Base-by-base conservation (phyloP, 2,888 invertebrate species). In the Agrotis ipsilon region DNA sequence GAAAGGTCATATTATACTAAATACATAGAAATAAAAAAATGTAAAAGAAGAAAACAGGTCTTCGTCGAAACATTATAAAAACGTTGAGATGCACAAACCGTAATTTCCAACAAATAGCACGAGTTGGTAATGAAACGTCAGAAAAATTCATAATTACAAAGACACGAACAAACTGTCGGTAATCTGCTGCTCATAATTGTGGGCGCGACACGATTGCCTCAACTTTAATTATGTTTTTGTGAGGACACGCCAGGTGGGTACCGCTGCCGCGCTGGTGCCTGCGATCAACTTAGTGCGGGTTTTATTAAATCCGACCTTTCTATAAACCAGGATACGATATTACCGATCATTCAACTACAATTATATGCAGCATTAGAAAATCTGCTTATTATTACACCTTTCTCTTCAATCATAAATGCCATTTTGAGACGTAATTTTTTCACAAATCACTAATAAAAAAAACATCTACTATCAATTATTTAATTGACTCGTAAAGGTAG, bases 171-270 rank as follows among this genome's bases (percentile, higher is more conserved):
- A 69, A 73, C 69, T 68, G 72, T 68, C 68, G 39, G 75, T 87
- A 88, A 88, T 89, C 87, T 83, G 87, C 86, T 89, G 85, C 87
- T 87, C 86, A 88, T 89, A 88, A 90, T 90, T 88, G 87, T 86
- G 79, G 74, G 66, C 65, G 77, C 75, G 75, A 71, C 77, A 87
- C 87, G 64, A 70, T 73, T 85, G 86, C 84, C 84, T 81, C 81
- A 91, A 90, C 88, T 92, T 92, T 93, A 92, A 93, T 94, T 92
- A 92, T 89, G 88, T 90, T 91, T 89, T 90, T 89, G 88, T 88
- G 85, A 83, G 84, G 86, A 83, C 76, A 72, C 86, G 80, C 75
- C 83, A 87, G 85, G 81, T 87, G 83, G 76, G 68, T n/a, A 0
- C 49, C 1, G 14, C 39, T 19, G 32, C 43, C 46, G 13, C 46